Base-by-base conservation (phyloP, 1,140 invertebrate species). In the Drosophila asahinai region DNA sequence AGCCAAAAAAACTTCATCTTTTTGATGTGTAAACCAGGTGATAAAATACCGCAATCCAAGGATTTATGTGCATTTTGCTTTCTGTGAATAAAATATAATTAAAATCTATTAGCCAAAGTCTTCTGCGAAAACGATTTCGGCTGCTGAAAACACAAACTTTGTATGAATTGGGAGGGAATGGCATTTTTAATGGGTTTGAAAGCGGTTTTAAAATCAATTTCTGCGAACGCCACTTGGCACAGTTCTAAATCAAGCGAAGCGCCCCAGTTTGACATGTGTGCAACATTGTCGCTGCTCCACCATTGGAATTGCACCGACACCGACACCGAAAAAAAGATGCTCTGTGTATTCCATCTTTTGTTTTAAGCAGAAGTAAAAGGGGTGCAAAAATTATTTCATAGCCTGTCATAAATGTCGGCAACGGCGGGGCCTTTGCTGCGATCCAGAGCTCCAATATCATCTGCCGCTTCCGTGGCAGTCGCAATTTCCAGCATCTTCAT, bases 131-230 rank as follows among this genome's bases (percentile, higher is more conserved):
- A 15, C 17, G 6, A 36, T 67, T 72, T 70, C 12, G 47, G 19
- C 12, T 38, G 22, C 38, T 19, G 1, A 57, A 66, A 48, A 15
- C 33, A 3, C 22, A 15, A 40, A 77, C 75, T 70, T 77, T 78
- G 75, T 77, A 77, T 60, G 49, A 25, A 42, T 42, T 15, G 17
- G 19, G 19, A 22, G 19, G 19, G 52, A 27, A 17, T n/a, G 55
- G 55, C 30, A 48, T 36, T 70, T 89, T 89, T 91, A 61, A 90
- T 91, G 80, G 80, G 45, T 86, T 90, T 90, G 48, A 81, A 91
- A 91, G 80, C 76, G 86, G 62, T 91, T 90, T 90, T 86, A 64
- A 90, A 91, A 91, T 90, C 86, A 90, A 91, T 82, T 89, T 89
- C 86, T 80, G 78, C 86, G 86, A 89, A 89, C 71, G 86, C 86